Percentiles rank a stretch among this genome's conserved stretches.
Evolutionary conservation across 1,140 invertebrate species (phyloP).

Genomic region (Nilaparvata lugens): DNA sequence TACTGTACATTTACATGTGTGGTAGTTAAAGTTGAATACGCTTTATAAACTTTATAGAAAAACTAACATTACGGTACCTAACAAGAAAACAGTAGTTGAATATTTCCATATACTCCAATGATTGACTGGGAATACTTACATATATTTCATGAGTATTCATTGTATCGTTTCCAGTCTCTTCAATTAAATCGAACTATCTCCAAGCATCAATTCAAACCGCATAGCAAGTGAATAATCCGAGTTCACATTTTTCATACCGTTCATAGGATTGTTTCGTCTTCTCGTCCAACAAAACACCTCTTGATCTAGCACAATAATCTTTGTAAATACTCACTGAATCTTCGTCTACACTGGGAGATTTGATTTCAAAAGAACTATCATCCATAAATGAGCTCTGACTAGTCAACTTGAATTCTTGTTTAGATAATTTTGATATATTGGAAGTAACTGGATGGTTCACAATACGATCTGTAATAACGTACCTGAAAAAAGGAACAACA

Average conservation of each 20-base stretch:
- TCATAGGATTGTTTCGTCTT: neutral
- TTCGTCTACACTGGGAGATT: slow-evolving; percentile 1
- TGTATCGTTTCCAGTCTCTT: no score
- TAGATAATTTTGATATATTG: neutral
- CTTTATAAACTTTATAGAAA: no score
- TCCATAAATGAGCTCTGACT: neutral
- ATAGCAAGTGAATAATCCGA: neutral
- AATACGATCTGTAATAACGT: neutral
- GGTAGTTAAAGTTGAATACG: no score
- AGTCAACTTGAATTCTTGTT: neutral
- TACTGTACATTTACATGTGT: no score
- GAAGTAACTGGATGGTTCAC: neutral
- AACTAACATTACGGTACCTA: no score
- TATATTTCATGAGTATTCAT: no score
- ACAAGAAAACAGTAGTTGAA: no score
- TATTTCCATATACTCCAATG: no score
- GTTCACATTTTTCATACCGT: slow-evolving; percentile 11
- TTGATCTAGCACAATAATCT: slow-evolving; percentile 1
- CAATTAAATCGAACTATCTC: no score
- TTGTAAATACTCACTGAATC: slow-evolving; percentile 8
- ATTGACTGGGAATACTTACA: no score
- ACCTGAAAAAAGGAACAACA: neutral
- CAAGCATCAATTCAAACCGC: no score
- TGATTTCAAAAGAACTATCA: neutral
- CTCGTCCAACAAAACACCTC: neutral